phyloP scores from a whole-genome alignment of 2,797 vertebrate species.

The Aulostomus chinensis region DNA sequence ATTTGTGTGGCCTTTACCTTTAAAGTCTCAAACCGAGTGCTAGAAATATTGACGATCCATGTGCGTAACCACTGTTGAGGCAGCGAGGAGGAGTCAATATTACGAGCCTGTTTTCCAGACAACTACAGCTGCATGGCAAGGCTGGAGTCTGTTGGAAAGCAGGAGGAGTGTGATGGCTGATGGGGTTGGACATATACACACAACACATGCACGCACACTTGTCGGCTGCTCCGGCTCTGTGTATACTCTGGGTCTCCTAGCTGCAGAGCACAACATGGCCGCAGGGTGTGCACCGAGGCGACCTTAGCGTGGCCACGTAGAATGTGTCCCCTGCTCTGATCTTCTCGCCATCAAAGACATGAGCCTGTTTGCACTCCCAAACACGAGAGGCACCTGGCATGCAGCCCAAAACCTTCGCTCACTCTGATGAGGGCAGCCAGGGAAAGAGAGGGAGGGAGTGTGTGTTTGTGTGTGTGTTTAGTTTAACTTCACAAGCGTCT shows the following conservation, averaged over 20 bases:
- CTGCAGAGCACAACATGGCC: constrained; percentile 75
- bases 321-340: constrained; percentile 73
- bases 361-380: constrained; percentile 72
- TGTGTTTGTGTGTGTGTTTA: constrained; percentile 26
- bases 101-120: constrained; percentile 21
- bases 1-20: too few relatives aligned
- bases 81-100: constrained; percentile 4
- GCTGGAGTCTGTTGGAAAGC: constrained; percentile 36
- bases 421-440: constrained; percentile 31
- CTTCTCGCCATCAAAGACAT: constrained; percentile 70
- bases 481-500: constrained; percentile 33
- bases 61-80: too few relatives aligned
- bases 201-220: constrained; percentile 25
- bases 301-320: constrained; percentile 71
- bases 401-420: constrained; percentile 50
- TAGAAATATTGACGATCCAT: too few relatives aligned
- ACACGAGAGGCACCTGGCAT: constrained; percentile 69
- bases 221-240: constrained; percentile 36
- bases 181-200: constrained; percentile 13
- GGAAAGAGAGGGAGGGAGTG: constrained; percentile 28
- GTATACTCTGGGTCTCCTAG: constrained; percentile 69
- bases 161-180: constrained; percentile 9
- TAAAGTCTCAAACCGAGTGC: too few relatives aligned
- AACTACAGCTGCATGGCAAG: constrained; percentile 30
- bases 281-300: constrained; percentile 52